Percentiles rank a stretch among this genome's conserved stretches.
Evolutionary conservation across 2,888 invertebrate species (phyloP).

Genomic region (Galeruca laticollis): DNA sequence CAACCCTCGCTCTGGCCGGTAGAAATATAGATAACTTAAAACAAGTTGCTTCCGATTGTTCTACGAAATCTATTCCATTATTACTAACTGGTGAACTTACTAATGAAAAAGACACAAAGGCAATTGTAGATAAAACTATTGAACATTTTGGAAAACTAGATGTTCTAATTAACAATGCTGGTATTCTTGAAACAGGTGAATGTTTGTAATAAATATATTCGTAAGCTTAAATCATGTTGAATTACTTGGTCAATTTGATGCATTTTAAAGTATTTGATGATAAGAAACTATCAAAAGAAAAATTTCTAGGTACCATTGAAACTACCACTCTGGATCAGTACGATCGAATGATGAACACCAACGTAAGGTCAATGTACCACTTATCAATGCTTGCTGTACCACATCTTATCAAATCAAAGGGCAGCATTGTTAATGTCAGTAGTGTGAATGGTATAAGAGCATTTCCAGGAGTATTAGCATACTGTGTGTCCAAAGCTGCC

Average conservation of each 20-base stretch:
- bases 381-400: conserved; percentile 91
- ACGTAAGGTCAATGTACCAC: conserved; percentile 85
- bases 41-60: conserved; percentile 73
- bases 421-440: conserved; percentile 93
- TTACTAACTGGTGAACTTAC: conserved; percentile 79
- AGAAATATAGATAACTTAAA: conserved; percentile 78
- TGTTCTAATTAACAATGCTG: conserved; percentile 92
- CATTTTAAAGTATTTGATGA: too few relatives aligned
- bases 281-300: neutral
- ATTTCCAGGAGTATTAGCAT: conserved; percentile 90
- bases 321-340: conserved; percentile 87
- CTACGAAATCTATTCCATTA: conserved; percentile 67
- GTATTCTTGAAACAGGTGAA: conserved; percentile 62
- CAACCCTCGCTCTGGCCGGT: conserved; percentile 79
- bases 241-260: too few relatives aligned
- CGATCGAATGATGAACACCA: conserved; percentile 90
- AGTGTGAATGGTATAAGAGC: conserved; percentile 93
- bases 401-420: conserved; percentile 81
- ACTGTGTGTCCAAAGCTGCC: conserved; percentile 93
- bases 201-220: neutral
- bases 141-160: conserved; percentile 82
- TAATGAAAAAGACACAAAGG: conserved; percentile 79
- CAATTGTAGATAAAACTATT: conserved; percentile 79
- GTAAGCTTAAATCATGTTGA: neutral
- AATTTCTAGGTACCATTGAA: conserved; percentile 80